Conservation (phyloP, 1,140 invertebrate genomes). For the Drosophila sp. region DNA sequence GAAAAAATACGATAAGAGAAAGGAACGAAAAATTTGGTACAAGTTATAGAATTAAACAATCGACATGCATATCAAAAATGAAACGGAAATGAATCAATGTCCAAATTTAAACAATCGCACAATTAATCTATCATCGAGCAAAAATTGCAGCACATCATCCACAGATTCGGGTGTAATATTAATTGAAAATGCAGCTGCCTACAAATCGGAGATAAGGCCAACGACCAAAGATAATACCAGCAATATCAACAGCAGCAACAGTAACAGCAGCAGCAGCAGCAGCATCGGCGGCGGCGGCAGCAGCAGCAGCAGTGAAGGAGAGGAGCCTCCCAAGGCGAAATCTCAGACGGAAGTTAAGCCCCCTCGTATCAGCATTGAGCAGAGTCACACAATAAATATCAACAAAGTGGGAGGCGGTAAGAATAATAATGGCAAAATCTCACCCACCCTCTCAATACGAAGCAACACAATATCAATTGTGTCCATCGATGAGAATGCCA, state of each 20-base stretch:
- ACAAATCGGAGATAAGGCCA: conserved; percentile 31
- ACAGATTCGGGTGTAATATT: conserved; percentile 77
- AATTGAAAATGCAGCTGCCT: conserved; percentile 58
- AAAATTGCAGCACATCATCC: conserved; percentile 76
- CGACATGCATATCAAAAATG: conserved; percentile 67
- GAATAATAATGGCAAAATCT: conserved; percentile 15
- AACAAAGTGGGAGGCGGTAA: conserved; percentile 13
- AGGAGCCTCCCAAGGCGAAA: conserved; percentile 9
- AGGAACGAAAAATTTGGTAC: conserved; percentile 7
- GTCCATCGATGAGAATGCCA: conserved; percentile 77
- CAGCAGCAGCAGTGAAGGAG: conserved; percentile 6
- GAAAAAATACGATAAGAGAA: neutral
- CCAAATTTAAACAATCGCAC: conserved; percentile 41
- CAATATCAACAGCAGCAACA: conserved; percentile 6
- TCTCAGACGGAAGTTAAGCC: conserved; percentile 28
- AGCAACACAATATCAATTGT: conserved; percentile 76
- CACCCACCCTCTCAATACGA: conserved; percentile 70
- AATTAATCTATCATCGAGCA: conserved; percentile 48
- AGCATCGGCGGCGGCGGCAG: neutral
- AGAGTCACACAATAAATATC: conserved; percentile 62
- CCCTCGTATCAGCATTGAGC: conserved; percentile 65
- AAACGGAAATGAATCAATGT: conserved; percentile 59
- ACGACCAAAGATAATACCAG: conserved; percentile 45
- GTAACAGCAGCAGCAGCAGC: conserved; percentile 6
- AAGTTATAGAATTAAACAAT: conserved; percentile 12